Percentiles rank a stretch among this genome's conserved stretches.
These are phyloP conservation scores for Drosophila testacea DNA, from an alignment of 2,888 invertebrate genomes.

Conservation along the genomic window DNA sequence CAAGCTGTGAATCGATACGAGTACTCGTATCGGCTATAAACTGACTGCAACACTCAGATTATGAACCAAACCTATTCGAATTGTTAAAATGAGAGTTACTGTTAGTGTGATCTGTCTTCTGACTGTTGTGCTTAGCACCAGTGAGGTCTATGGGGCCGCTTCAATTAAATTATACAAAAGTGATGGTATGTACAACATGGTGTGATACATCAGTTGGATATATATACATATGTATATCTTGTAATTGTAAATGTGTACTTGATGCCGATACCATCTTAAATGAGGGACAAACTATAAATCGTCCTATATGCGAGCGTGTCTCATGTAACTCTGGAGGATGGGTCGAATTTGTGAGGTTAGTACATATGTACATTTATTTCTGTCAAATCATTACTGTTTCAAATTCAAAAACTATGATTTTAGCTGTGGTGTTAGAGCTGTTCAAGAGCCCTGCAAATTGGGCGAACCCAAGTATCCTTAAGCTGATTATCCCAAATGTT, in stretches of 20 bases:
- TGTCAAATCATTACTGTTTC: background rate
- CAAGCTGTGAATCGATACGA: conserved; percentile 2
- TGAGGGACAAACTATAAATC: conserved; percentile 26
- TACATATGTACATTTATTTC: background rate
- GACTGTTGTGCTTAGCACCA: conserved; percentile 6
- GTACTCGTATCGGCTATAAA: conserved; percentile 12
- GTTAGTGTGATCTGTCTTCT: too few species aligned
- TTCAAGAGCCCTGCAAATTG: conserved; percentile 19
- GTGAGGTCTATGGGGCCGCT: background rate
- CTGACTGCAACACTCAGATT: background rate
- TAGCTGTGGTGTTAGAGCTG: background rate
- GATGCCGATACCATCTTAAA: conserved; percentile 37
- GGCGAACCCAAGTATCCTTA: conserved; percentile 38
- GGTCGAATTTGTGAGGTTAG: background rate
- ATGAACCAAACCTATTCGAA: too few species aligned
- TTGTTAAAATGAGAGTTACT: too few species aligned
- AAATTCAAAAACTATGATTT: background rate
- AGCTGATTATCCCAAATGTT: conserved; percentile 40
- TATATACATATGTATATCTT: background rate
- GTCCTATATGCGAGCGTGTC: background rate
- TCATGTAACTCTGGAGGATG: background rate
- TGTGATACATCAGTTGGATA: background rate
- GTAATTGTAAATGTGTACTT: conserved; percentile 49
- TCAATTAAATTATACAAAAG: background rate
- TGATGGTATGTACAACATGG: background rate